These are phyloP conservation scores for Knipowitschia caucasica DNA, from an alignment of 2,797 vertebrate species.

Conservation along the genomic window DNA sequence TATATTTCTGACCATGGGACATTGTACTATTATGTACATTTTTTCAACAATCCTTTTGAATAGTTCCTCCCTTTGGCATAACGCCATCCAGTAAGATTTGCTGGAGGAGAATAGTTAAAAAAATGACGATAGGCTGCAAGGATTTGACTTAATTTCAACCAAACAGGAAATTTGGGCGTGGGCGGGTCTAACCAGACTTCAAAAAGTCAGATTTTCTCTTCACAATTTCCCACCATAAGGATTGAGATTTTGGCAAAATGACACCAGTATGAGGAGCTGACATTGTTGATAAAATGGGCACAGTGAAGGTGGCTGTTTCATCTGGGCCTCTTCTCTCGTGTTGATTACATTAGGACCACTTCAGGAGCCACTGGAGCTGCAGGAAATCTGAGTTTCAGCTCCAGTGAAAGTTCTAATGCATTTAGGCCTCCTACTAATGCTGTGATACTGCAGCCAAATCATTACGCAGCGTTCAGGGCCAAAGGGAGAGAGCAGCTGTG, in stretches of 20 bases:
- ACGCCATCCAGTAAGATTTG: too few relatives aligned
- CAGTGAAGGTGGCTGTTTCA: not conserved
- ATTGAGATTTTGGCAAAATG: not conserved
- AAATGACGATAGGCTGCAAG: too few relatives aligned
- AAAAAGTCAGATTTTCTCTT: too few relatives aligned
- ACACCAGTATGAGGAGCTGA: not conserved
- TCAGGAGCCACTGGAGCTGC: not conserved
- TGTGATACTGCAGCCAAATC: not conserved
- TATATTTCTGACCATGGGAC: too few relatives aligned
- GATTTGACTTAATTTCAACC: too few relatives aligned
- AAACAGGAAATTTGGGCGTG: too few relatives aligned
- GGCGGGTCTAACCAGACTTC: too few relatives aligned
- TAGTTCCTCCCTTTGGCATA: too few relatives aligned
- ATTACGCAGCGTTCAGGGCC: not conserved
- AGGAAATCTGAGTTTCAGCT: slow-evolving; percentile 1
- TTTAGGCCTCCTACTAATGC: not conserved
- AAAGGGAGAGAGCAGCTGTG: slow-evolving; percentile 5
- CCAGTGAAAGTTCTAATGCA: not conserved
- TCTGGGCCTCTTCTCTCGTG: slow-evolving; percentile 12
- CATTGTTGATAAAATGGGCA: not conserved
- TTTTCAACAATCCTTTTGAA: too few relatives aligned
- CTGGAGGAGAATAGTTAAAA: too few relatives aligned
- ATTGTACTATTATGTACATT: too few relatives aligned
- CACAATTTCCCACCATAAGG: not conserved
- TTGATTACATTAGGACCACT: slow-evolving; percentile 8